Evolutionary conservation across 2,888 invertebrate species (phyloP).

Genomic region (Leucophora obtusa): DNA sequence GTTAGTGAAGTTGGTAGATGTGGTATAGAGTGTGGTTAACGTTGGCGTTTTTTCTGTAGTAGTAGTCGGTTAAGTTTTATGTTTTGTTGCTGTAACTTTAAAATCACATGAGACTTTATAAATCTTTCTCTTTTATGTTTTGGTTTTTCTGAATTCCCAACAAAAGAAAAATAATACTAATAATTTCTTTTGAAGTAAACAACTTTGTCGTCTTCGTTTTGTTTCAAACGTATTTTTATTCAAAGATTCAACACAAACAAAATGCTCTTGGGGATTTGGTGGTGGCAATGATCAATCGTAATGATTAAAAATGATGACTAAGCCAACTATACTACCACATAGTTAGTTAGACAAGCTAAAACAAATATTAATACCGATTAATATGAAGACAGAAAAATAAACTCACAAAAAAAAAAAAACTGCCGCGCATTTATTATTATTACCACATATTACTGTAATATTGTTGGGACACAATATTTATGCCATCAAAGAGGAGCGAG

Average conservation of each 20-base stretch:
- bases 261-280: slow-evolving; percentile 17
- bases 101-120: slow-evolving; percentile 29
- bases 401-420: not conserved
- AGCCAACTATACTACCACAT: slow-evolving; percentile 4
- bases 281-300: slow-evolving; percentile 24
- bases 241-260: too few species aligned
- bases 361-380: slow-evolving; percentile 8
- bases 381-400: not conserved
- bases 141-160: slow-evolving; percentile 18
- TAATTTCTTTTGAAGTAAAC: slow-evolving; percentile 3
- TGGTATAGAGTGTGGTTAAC: slow-evolving; percentile 28
- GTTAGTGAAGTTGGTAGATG: slow-evolving; percentile 15
- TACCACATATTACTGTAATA: not conserved
- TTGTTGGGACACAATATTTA: not conserved
- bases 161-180: not conserved
- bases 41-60: slow-evolving; percentile 13
- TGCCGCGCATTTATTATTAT: slow-evolving; percentile 16
- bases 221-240: not conserved
- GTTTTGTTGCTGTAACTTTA: slow-evolving; percentile 14
- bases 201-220: not conserved
- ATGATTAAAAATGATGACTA: slow-evolving; percentile 41
- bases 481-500: not conserved
- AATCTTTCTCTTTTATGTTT: not conserved
- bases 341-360: not conserved
- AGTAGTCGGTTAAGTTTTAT: not conserved